Conservation (phyloP, 2,888 invertebrate genomes). For the Platypus cylindrus region DNA sequence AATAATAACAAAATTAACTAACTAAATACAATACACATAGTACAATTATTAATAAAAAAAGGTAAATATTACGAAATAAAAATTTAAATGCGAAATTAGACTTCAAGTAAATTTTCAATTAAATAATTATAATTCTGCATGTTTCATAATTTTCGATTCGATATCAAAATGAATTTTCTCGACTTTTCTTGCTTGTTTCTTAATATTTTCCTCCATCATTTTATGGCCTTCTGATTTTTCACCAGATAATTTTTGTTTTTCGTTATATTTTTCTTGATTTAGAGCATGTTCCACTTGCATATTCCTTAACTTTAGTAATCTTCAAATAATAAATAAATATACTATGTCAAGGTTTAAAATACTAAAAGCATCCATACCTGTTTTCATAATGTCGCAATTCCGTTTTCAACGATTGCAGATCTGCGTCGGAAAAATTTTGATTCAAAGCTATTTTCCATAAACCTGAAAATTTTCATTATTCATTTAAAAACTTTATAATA, state of each 20-base stretch:
- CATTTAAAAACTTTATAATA: too few relatives aligned
- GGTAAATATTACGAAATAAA: too few relatives aligned
- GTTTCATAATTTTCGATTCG: conserved; percentile 65
- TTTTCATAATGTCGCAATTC: conserved; percentile 83
- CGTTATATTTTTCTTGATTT: conserved; percentile 50
- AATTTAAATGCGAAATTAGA: neutral
- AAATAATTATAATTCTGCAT: conserved; percentile 63
- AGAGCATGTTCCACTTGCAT: conserved; percentile 71
- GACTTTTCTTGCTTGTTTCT: conserved; percentile 72
- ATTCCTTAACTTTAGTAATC: conserved; percentile 64
- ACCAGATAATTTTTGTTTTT: conserved; percentile 45
- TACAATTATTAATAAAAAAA: too few relatives aligned
- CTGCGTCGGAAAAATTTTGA: conserved; percentile 68
- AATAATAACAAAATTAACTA: too few relatives aligned
- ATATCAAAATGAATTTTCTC: conserved; percentile 73
- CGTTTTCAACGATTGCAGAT: conserved; percentile 71
- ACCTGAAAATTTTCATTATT: conserved; percentile 7
- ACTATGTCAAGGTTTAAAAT: too few relatives aligned
- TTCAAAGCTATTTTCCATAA: conserved; percentile 74
- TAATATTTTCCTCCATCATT: conserved; percentile 62
- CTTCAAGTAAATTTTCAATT: neutral
- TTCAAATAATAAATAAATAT: conserved; percentile 6
- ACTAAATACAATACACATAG: too few relatives aligned
- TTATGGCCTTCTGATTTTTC: conserved; percentile 51
- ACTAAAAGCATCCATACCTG: conserved; percentile 30